Evolutionary conservation across 92 coral and sea anemone genomes (phyloP), one percentile per base, ranked within the genome.

Genomic region (Porites lobata): DNA sequence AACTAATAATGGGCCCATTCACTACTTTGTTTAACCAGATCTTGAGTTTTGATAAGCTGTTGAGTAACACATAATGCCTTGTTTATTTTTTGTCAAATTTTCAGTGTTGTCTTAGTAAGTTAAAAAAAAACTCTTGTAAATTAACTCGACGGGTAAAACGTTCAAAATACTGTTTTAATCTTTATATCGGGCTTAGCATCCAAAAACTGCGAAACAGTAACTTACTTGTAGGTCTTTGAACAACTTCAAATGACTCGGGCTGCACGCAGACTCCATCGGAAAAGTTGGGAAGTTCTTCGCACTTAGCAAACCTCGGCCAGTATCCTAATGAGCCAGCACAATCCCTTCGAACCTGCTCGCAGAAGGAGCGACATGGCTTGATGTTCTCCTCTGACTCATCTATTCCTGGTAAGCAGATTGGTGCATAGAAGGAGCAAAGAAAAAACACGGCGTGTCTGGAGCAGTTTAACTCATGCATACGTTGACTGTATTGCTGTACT

Each of bases 281-380:
- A 18, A 15, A 85, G 18, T 65, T 67, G 8, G 89, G 89, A 3
- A 85, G 57, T 1, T 65, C 66, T 4, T 85, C 83, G 17, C 89
- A 85, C 22, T 43, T 67, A 19, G 67, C 84, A 29, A 56, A 29
- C 0, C 51, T 64, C 13, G 83, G 69, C 83, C 83, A 78, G 15
- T 19, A 17, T 2, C 21, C 1, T 10, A 65, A 15, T 20, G 43
- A 8, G 2, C 32, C 77, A 0, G 58, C 66, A 32, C 84, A 85
- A 69, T 85, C 89, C 8, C 10, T 29, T 21, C 9, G 58, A 9
- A 85, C 81, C 24, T 12, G 21, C 32, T 67, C 14, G 64, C 89
- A 85, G 24, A 85, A 56, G 11, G 82, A 50, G 9, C 89, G 89
- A 58, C 89, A 85, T 4, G 89, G 89, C 15, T 58, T 77, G 4